These are phyloP conservation scores for Pitta sordida DNA, from an alignment of 2,113 vertebrate genomes.

Conservation along the genomic window DNA sequence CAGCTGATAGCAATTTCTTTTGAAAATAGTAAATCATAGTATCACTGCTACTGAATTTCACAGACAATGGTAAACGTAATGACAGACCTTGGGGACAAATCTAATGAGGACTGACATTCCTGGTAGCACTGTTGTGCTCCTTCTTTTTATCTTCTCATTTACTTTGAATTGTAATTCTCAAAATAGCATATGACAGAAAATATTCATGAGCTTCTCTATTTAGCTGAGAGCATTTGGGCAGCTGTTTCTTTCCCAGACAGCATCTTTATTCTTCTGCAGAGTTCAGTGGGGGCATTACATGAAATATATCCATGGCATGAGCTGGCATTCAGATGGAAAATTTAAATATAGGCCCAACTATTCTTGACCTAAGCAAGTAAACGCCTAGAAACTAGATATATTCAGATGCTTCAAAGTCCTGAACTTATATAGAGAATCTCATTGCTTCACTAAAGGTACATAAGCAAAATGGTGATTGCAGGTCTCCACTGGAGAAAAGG, in stretches of 20 bases:
- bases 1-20: not conserved
- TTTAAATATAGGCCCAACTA: not conserved
- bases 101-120: not conserved
- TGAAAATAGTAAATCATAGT: not conserved
- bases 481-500: not conserved
- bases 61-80: not conserved
- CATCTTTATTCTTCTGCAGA: not conserved
- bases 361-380: not conserved
- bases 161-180: not conserved
- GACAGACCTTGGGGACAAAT: not conserved
- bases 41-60: not conserved
- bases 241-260: not conserved
- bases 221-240: not conserved
- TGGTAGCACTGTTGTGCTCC: accelerated
- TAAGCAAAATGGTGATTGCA: not conserved
- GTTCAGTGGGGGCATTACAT: not conserved
- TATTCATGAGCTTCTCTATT: not conserved
- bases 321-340: not conserved
- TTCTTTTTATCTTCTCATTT: not conserved
- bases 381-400: not conserved
- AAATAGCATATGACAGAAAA: not conserved
- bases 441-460: not conserved
- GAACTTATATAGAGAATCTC: not conserved
- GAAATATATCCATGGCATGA: not conserved
- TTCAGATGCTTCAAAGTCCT: not conserved